These are phyloP conservation scores for Macrocentrus cingulum DNA, from an alignment of 1,140 invertebrate genomes.

Conservation along the genomic window DNA sequence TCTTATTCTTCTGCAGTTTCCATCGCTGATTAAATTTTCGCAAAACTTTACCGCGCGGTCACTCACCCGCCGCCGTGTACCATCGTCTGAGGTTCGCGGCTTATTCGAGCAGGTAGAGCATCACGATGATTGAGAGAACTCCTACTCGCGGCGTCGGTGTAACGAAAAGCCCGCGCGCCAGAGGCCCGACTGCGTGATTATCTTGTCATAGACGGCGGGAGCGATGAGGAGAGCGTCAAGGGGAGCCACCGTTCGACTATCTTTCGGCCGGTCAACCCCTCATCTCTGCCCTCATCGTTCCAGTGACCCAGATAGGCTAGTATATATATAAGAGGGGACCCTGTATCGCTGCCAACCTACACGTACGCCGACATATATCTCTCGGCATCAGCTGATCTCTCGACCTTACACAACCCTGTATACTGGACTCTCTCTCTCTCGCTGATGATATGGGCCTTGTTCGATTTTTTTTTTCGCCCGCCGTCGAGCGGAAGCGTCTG, in stretches of 20 bases:
- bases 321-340: constrained; percentile 35
- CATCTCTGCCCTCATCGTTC: constrained; percentile 52
- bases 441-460: too few species aligned
- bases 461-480: too few species aligned
- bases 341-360: too few species aligned
- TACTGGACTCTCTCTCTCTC: constrained; percentile 14
- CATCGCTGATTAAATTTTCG: too few species aligned
- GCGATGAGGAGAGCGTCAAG: constrained; percentile 17
- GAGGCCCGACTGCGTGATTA: constrained; percentile 40
- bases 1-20: too few species aligned
- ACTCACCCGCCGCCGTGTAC: too few species aligned
- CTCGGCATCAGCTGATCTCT: constrained; percentile 49
- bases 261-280: constrained; percentile 52
- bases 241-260: constrained; percentile 28
- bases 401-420: constrained; percentile 48
- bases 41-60: too few species aligned
- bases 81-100: too few species aligned
- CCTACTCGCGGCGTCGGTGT: background rate
- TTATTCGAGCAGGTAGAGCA: background rate
- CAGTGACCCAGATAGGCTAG: constrained; percentile 54
- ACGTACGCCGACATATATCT: too few species aligned
- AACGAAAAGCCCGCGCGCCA: background rate
- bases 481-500: too few species aligned
- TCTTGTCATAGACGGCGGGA: constrained; percentile 47
- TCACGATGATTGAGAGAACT: background rate